A percentile compares a stretch with the other conserved stretches of the same genome.
Conservation (phyloP, 2,888 invertebrate species). For the Diarsia mendica region DNA sequence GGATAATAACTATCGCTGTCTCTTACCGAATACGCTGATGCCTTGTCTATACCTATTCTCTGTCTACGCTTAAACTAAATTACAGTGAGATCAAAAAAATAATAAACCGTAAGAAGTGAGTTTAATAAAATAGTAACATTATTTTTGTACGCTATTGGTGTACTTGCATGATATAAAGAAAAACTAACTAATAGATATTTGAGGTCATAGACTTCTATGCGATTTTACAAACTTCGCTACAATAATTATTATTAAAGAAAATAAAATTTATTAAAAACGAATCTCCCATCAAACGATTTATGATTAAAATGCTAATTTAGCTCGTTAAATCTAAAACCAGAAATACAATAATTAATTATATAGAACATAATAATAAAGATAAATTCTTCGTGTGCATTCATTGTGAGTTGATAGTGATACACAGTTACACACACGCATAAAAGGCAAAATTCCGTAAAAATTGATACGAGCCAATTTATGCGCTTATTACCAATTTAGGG, state of each 20-base stretch:
- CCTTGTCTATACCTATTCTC: too few relatives aligned
- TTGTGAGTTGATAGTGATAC: not conserved
- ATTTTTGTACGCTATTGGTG: conserved; percentile 15
- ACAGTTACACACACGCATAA: not conserved
- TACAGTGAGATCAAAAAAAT: not conserved
- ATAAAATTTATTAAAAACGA: conserved; percentile 36
- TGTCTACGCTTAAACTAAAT: not conserved
- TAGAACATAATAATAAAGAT: conserved; percentile 15
- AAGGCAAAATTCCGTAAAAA: conserved; percentile 27
- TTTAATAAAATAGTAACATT: conserved; percentile 17
- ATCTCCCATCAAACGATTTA: conserved; percentile 38
- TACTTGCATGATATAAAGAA: conserved; percentile 28
- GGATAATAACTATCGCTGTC: too few relatives aligned
- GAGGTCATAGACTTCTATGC: conserved; percentile 59
- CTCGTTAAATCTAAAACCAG: conserved; percentile 41
- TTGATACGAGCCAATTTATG: conserved; percentile 36
- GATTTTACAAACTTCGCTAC: conserved; percentile 11
- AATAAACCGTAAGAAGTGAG: not conserved
- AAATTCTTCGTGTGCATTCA: not conserved
- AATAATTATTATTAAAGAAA: conserved; percentile 13
- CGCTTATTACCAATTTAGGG: conserved; percentile 43
- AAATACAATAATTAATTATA: conserved; percentile 42
- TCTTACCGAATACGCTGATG: too few relatives aligned
- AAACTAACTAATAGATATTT: conserved; percentile 47
- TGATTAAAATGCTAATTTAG: conserved; percentile 50